Conservation (phyloP, 1,140 invertebrate genomes). For the Calycopis cecrops region DNA sequence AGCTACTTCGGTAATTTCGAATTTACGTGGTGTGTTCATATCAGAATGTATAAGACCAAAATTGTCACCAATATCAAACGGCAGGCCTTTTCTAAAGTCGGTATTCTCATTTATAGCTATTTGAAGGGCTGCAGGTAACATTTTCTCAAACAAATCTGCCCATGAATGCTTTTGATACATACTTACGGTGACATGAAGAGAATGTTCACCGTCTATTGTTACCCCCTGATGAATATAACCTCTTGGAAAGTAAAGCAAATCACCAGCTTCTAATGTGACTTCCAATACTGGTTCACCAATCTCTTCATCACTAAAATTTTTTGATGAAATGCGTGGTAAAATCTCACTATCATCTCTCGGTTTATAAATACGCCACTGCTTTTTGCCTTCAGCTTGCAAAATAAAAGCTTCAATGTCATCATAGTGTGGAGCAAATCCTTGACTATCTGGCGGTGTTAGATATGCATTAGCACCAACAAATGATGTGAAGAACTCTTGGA, state of each 20-base stretch:
- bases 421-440: slow-evolving; percentile 98
- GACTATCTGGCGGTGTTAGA: slow-evolving; percentile 94
- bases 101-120: slow-evolving; percentile 82
- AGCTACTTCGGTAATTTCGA: slow-evolving; percentile 77
- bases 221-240: slow-evolving; percentile 95
- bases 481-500: slow-evolving; percentile 96
- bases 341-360: slow-evolving; percentile 81
- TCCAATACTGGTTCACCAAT: slow-evolving; percentile 89
- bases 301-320: slow-evolving; percentile 87
- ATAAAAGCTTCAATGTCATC: slow-evolving; percentile 99
- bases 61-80: slow-evolving; percentile 84
- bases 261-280: slow-evolving; percentile 87
- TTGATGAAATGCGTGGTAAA: slow-evolving; percentile 88
- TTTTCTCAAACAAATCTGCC: slow-evolving; percentile 89
- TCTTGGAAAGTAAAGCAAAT: slow-evolving; percentile 93
- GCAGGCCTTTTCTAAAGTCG: slow-evolving; percentile 87
- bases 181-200: slow-evolving; percentile 94
- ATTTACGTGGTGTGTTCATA: slow-evolving; percentile 63
- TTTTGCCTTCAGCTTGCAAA: slow-evolving; percentile 96
- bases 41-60: slow-evolving; percentile 82
- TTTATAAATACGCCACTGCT: slow-evolving; percentile 94
- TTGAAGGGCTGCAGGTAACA: slow-evolving; percentile 86
- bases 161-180: slow-evolving; percentile 94
- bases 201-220: slow-evolving; percentile 85
- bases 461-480: slow-evolving; percentile 97